Base-by-base conservation (phyloP, 2,888 invertebrate species). In the Heliconius charithonia region DNA sequence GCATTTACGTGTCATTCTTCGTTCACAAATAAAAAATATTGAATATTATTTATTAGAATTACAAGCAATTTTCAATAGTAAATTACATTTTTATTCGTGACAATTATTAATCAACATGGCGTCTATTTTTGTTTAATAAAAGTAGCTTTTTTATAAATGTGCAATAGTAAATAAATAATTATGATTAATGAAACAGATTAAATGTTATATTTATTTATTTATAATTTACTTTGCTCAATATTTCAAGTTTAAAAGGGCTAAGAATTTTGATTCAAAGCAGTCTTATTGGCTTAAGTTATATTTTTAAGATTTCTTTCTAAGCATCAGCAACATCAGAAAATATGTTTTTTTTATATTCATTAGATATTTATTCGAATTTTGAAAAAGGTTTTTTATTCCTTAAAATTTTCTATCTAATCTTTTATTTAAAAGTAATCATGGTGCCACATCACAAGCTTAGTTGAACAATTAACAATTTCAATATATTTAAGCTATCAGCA, bases 11-110 rank as follows among this genome's bases (percentile, higher is more conserved):
- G n/a, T 59, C 37, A 25, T 37, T 25, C 10, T 59, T 59, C 37
- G 37, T 59, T 59, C 72, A 59, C 25, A 51, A 51, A 7, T 22
- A 22, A 51, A 51, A 51, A 22, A 7, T 0, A 51, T 51, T 51
- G 16, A 51, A 22, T 9, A 22, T 22, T 9, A 51, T 51, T 51
- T 51, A 51, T 51, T 9, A n/a, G 59, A 32, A 72, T 19, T 22
- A 51, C 56, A 59, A 59, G 56, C 32, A 32, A 59, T 72, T 72
- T 59, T 59, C 10, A 59, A 72, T 16, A 59, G 32, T 32, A 29
- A 45, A 29, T 56, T 71, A 56, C 10, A 12, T 32, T 0, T n/a
- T 25, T 9, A 69, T 69, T 25, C 27, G 69, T 41, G 25, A 69
- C n/a, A 59, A 59, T n/a, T 59, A 22, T 51, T 59, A n/a, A 59